A percentile compares a stretch with the other conserved stretches of the same genome.
Conservation (phyloP, 23 tunicate species). For the Diplosoma virens region DNA sequence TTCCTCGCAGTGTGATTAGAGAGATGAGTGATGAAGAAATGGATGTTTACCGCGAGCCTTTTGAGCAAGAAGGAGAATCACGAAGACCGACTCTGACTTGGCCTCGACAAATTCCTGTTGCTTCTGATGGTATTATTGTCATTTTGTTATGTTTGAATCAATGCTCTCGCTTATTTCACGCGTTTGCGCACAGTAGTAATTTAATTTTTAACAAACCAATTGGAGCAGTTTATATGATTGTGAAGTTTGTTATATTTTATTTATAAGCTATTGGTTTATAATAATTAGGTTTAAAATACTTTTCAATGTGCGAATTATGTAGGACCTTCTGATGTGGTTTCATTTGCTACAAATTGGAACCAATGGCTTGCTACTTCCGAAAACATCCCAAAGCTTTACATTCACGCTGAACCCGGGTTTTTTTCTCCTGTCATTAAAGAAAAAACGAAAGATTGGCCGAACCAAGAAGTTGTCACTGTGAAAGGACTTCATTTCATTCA, state of each 20-base stretch:
- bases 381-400: slow-evolving; percentile 64
- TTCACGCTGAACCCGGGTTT: slow-evolving; percentile 78
- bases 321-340: slow-evolving; percentile 80
- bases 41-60: slow-evolving; percentile 55
- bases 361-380: slow-evolving; percentile 47
- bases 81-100: slow-evolving; percentile 80
- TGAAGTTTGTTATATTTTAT: too few species aligned
- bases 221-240: too few species aligned
- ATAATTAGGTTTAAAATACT: too few species aligned
- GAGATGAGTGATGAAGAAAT: slow-evolving; percentile 65
- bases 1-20: slow-evolving; percentile 56
- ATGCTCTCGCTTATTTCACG: too few species aligned
- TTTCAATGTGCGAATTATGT: too few species aligned
- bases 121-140: slow-evolving; percentile 40
- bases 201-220: too few species aligned
- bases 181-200: too few species aligned
- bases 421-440: slow-evolving; percentile 39
- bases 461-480: slow-evolving; percentile 55
- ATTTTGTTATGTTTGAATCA: not conserved
- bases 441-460: slow-evolving; percentile 54
- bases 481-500: slow-evolving; percentile 82
- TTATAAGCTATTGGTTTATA: too few species aligned
- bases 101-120: slow-evolving; percentile 78
- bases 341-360: slow-evolving; percentile 37
- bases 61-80: slow-evolving; percentile 42